These are phyloP conservation scores for Carlito syrichta DNA, from an alignment of 2,113 vertebrate genomes.

Conservation along the genomic window DNA sequence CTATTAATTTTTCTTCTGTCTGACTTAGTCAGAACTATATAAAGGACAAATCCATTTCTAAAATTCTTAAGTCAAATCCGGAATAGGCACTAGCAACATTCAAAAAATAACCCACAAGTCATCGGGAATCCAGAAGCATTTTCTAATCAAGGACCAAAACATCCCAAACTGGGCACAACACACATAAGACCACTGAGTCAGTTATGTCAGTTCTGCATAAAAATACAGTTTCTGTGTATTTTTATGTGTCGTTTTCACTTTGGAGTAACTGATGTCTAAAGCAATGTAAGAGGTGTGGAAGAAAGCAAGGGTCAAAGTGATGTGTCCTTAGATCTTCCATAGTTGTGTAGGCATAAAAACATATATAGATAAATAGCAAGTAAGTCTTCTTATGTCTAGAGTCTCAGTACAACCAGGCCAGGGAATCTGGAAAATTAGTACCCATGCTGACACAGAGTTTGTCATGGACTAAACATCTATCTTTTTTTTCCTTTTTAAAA, in stretches of 20 bases:
- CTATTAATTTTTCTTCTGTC: slow-evolving; percentile 64
- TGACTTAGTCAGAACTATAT: slow-evolving; percentile 19
- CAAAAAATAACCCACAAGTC: slow-evolving; percentile 9
- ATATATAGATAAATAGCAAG: not conserved
- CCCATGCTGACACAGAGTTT: not conserved
- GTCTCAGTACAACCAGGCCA: no score
- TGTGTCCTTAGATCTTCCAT: not conserved
- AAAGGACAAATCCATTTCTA: slow-evolving; percentile 43
- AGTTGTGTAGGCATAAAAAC: not conserved
- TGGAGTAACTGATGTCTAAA: not conserved
- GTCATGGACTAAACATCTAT: not conserved
- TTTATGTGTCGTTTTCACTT: not conserved
- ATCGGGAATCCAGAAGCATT: not conserved
- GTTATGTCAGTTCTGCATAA: not conserved
- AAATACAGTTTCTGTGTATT: not conserved
- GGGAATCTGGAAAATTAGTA: not conserved
- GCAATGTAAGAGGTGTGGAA: not conserved
- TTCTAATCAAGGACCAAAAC: not conserved
- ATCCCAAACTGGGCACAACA: not conserved
- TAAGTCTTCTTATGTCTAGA: not conserved
- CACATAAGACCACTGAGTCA: not conserved
- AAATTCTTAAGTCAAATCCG: slow-evolving; percentile 52
- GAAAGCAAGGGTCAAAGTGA: not conserved
- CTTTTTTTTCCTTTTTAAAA: not conserved
- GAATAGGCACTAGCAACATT: slow-evolving; percentile 39